A percentile compares a stretch with the other conserved stretches of the same genome.
Evolutionary conservation across 2,113 vertebrate genomes (phyloP).

Genomic region (Pitta sordida): DNA sequence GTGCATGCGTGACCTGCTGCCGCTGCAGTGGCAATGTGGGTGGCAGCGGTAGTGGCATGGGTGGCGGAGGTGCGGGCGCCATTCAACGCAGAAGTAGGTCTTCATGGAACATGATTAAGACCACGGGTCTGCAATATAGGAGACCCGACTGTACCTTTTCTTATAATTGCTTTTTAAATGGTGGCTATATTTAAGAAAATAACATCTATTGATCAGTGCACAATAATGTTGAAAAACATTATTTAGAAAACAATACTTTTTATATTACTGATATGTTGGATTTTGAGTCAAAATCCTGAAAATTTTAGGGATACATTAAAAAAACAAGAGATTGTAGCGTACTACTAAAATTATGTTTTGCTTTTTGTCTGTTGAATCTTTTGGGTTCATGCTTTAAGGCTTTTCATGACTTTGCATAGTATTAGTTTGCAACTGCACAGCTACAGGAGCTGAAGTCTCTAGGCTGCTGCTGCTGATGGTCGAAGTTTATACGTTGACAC

Average conservation of each 20-base stretch:
- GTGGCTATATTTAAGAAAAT: not conserved
- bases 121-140: no score
- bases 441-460: not conserved
- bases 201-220: not conserved
- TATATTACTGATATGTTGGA: not conserved
- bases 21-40: no score
- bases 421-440: not conserved
- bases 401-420: not conserved
- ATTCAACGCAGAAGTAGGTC: no score
- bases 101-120: no score
- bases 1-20: no score
- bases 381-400: not conserved
- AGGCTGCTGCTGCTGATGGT: rapidly evolving
- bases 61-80: no score
- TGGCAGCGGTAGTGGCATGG: no score
- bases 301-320: not conserved
- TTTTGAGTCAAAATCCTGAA: not conserved
- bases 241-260: not conserved
- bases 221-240: not conserved
- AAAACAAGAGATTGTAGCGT: not conserved
- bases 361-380: not conserved
- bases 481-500: not conserved
- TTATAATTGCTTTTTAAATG: not conserved
- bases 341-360: not conserved
- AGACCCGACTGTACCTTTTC: no score